Evolutionary conservation across 2,888 invertebrate species (phyloP).

Genomic region (Thecocarcelia acutangulata): DNA sequence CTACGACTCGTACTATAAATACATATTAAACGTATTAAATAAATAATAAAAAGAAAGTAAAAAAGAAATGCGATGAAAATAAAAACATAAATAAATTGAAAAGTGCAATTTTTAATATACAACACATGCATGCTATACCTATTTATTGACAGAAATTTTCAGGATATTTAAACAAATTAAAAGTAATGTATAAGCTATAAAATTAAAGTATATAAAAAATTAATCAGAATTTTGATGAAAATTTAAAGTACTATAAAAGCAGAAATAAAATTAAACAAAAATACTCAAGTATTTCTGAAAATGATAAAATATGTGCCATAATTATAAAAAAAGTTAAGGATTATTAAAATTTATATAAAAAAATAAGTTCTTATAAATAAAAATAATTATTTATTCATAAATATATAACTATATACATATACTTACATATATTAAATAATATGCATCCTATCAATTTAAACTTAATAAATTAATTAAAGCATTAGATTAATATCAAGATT

Average conservation of each 20-base stretch:
- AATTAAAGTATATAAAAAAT: constrained; percentile 54
- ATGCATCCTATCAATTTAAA: constrained; percentile 63
- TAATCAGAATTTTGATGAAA: constrained; percentile 23
- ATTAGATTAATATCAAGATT: constrained; percentile 47
- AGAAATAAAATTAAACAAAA: constrained; percentile 48
- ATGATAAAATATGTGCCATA: constrained; percentile 70
- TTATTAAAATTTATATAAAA: constrained; percentile 36
- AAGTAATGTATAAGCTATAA: constrained; percentile 38
- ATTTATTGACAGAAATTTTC: constrained; percentile 28
- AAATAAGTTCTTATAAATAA: constrained; percentile 44
- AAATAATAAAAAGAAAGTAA: constrained; percentile 55
- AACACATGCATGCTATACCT: not conserved
- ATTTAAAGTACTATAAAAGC: constrained; percentile 40
- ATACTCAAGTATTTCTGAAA: constrained; percentile 62
- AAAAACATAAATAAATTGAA: constrained; percentile 51
- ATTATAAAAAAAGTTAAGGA: constrained; percentile 27
- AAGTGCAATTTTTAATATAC: constrained; percentile 54
- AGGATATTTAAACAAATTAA: constrained; percentile 16
- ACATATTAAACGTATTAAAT: constrained; percentile 28
- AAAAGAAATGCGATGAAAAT: constrained; percentile 44
- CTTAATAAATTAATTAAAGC: constrained; percentile 50
- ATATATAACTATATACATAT: not conserved
- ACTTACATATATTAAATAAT: constrained; percentile 38
- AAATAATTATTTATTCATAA: constrained; percentile 14
- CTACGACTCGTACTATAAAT: constrained; percentile 41